Conservation (phyloP, 2,113 vertebrate genomes). For the Nestor notabilis region DNA sequence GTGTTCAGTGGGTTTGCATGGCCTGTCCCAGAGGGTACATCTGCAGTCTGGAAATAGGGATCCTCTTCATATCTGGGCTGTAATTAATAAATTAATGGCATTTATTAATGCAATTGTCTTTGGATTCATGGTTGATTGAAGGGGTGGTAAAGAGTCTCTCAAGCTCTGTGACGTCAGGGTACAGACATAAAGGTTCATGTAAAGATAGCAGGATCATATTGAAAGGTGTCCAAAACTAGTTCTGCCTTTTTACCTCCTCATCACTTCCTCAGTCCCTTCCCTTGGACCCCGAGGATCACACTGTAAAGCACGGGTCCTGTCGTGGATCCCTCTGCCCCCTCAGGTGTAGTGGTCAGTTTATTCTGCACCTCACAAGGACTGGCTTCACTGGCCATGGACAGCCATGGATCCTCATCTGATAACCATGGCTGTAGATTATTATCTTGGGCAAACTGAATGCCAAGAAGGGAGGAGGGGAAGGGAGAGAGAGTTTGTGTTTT, state of each 20-base stretch:
- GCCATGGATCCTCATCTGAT: neutral
- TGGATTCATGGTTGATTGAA: neutral
- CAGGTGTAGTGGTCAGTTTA: neutral
- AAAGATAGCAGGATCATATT: neutral
- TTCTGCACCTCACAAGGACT: neutral
- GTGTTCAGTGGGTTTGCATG: fast-evolving
- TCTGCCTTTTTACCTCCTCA: neutral
- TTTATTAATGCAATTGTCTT: neutral
- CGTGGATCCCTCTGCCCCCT: fast-evolving
- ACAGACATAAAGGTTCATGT: neutral
- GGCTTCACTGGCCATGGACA: neutral
- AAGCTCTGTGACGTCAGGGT: neutral
- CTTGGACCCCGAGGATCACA: neutral
- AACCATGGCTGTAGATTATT: neutral
- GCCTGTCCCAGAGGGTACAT: neutral
- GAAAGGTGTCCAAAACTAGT: neutral
- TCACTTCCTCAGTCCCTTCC: neutral
- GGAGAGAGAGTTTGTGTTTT: neutral
- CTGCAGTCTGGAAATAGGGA: neutral
- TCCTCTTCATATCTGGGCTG: neutral
- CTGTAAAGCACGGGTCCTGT: neutral
- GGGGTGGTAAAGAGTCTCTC: neutral
- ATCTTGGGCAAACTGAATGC: neutral
- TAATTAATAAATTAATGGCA: neutral
- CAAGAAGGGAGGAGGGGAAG: neutral